These are phyloP conservation scores for Chrysocyon brachyurus DNA, from an alignment of 2,797 vertebrate genomes.

Conservation along the genomic window DNA sequence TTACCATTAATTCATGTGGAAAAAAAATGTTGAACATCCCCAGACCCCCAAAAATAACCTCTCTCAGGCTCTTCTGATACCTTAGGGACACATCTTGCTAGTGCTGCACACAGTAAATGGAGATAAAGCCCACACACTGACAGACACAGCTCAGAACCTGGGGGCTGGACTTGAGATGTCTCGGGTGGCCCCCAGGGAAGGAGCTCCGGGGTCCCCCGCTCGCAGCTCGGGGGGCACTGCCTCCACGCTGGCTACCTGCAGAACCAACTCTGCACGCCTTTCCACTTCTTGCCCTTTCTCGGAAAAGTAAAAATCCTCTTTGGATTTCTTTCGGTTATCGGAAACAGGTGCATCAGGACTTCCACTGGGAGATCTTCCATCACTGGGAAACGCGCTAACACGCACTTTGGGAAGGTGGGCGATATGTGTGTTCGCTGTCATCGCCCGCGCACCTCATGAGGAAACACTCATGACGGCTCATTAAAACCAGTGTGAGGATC, in stretches of 20 bases:
- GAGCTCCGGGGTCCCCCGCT: not conserved
- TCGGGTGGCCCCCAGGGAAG: not conserved
- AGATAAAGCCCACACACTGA: not conserved
- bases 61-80: not conserved
- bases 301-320: not conserved
- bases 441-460: not conserved
- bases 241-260: not conserved
- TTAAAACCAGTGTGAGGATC: not conserved
- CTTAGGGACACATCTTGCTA: not conserved
- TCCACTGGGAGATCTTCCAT: rapidly evolving
- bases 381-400: not conserved
- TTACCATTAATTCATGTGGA: not conserved
- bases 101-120: rapidly evolving
- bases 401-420: not conserved
- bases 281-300: not conserved
- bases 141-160: not conserved
- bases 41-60: not conserved
- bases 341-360: not conserved
- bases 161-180: rapidly evolving
- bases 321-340: not conserved
- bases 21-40: not conserved
- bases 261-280: not conserved
- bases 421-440: not conserved
- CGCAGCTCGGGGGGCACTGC: not conserved
- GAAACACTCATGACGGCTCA: not conserved